Percentiles rank a stretch among this genome's conserved stretches.
These are phyloP conservation scores for Drosophila baimaii DNA, from an alignment of 1,140 invertebrate species.

Conservation along the genomic window DNA sequence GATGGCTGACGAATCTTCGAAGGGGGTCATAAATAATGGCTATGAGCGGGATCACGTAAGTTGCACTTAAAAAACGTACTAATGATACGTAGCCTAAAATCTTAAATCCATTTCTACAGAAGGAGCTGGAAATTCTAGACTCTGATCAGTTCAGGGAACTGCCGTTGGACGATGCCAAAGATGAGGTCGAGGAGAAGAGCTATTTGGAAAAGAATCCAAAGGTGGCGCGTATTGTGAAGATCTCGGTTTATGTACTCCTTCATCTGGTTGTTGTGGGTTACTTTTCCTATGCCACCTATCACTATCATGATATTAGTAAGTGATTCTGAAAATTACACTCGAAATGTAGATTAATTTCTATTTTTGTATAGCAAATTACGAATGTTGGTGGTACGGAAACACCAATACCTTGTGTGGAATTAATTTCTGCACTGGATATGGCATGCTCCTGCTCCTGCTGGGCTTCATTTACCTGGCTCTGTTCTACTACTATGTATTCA, in stretches of 20 bases:
- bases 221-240: slow-evolving; percentile 31
- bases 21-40: slow-evolving; percentile 49
- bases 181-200: not conserved
- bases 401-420: slow-evolving; percentile 54
- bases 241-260: slow-evolving; percentile 31
- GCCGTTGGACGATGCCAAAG: not conserved
- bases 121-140: slow-evolving; percentile 13
- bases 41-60: slow-evolving; percentile 69
- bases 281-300: slow-evolving; percentile 77
- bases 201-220: slow-evolving; percentile 27
- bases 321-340: not conserved
- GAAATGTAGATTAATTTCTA: no score
- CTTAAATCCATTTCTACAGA: not conserved
- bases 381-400: slow-evolving; percentile 12
- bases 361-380: slow-evolving; percentile 37
- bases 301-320: slow-evolving; percentile 70
- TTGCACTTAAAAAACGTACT: not conserved
- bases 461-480: slow-evolving; percentile 87
- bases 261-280: slow-evolving; percentile 62
- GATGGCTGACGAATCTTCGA: slow-evolving; percentile 52
- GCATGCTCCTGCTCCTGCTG: slow-evolving; percentile 89
- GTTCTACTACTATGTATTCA: slow-evolving; percentile 88
- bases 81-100: not conserved
- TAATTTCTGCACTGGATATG: slow-evolving; percentile 89
- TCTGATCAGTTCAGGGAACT: slow-evolving; percentile 16